These are phyloP conservation scores for Phyllostomus hastatus DNA, from an alignment of 2,113 vertebrate species.

Conservation along the genomic window DNA sequence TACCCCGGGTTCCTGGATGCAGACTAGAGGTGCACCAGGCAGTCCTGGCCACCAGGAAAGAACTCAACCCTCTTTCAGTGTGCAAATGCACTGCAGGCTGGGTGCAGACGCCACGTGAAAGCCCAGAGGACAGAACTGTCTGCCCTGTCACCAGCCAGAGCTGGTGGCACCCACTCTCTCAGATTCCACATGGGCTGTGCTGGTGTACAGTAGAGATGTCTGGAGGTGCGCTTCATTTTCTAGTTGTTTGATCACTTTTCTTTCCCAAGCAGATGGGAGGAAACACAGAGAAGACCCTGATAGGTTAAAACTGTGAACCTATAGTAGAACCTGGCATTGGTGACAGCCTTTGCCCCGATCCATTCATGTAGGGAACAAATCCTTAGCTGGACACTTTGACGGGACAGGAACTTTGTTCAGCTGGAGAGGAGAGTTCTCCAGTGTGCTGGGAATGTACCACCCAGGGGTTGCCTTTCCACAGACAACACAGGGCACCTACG, in stretches of 20 bases:
- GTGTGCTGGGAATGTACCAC: not conserved
- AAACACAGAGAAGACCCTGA: not conserved
- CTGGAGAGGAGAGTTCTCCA: not conserved
- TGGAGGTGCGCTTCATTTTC: not conserved
- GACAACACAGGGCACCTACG: too few species aligned
- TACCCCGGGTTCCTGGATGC: fast-evolving
- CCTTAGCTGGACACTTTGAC: too few species aligned
- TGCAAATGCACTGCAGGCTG: not conserved
- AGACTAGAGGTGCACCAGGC: fast-evolving
- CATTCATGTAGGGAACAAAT: not conserved
- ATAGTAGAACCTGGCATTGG: fast-evolving
- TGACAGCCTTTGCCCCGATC: not conserved
- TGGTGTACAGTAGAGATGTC: not conserved
- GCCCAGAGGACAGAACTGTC: not conserved
- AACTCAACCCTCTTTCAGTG: not conserved
- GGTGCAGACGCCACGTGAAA: fast-evolving
- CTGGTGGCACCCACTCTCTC: fast-evolving
- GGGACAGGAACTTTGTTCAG: not conserved
- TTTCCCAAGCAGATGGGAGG: not conserved
- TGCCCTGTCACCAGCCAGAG: too few species aligned
- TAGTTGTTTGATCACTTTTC: not conserved
- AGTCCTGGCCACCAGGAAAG: too few species aligned
- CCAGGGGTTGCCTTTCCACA: not conserved
- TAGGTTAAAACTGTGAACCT: not conserved
- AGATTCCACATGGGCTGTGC: not conserved